These are phyloP conservation scores for Temnothorax ravouxi DNA, from an alignment of 2,888 invertebrate species.

Conservation along the genomic window DNA sequence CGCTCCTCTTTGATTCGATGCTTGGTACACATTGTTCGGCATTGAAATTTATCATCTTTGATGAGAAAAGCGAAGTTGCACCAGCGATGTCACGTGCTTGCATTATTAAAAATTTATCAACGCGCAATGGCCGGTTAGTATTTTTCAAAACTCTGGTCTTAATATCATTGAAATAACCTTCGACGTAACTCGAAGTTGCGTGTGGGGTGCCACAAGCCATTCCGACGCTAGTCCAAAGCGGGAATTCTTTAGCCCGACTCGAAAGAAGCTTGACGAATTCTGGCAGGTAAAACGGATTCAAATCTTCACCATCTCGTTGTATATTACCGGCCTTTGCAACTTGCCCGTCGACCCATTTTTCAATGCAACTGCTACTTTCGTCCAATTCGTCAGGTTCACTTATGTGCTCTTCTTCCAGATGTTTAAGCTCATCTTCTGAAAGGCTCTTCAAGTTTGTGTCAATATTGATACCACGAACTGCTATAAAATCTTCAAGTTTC, in stretches of 20 bases:
- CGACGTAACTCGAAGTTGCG: background rate
- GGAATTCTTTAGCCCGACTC: background rate
- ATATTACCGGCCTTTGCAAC: background rate
- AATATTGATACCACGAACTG: background rate
- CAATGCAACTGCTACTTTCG: background rate
- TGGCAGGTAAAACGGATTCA: background rate
- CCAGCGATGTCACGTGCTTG: background rate
- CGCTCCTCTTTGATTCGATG: no score
- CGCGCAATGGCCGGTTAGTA: background rate
- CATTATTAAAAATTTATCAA: background rate
- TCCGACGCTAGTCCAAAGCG: background rate
- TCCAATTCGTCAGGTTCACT: background rate
- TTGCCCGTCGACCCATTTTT: background rate
- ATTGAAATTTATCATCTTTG: background rate
- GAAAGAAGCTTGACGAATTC: background rate
- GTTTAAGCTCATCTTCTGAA: background rate
- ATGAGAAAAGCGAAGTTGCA: slow-evolving; percentile 12
- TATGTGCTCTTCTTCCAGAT: background rate
- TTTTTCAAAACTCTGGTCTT: background rate
- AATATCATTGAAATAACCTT: slow-evolving; percentile 4
- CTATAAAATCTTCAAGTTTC: background rate
- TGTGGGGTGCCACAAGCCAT: background rate
- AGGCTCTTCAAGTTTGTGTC: background rate
- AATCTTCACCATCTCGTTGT: background rate
- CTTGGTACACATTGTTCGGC: background rate